phyloP scores from a whole-genome alignment of 1,140 invertebrate genomes.

The Phymorhynchus buccinoides region DNA sequence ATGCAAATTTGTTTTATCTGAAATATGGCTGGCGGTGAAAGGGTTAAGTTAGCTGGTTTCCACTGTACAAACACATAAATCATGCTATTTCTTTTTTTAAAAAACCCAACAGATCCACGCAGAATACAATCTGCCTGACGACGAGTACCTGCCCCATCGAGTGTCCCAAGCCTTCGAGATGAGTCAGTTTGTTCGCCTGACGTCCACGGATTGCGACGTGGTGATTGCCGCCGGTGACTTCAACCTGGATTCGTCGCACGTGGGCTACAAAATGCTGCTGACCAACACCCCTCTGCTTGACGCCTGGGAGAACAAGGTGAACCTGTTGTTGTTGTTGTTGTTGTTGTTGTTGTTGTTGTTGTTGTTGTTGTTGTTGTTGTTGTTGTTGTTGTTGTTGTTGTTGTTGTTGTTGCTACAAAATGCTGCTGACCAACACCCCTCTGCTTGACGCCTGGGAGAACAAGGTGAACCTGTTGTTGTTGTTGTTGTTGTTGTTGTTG shows the following conservation, averaged over 20 bases:
- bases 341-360: too few relatives aligned
- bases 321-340: too few relatives aligned
- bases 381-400: too few relatives aligned
- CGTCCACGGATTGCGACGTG: constrained; percentile 82
- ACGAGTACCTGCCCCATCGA: constrained; percentile 92
- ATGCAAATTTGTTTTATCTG: too few relatives aligned
- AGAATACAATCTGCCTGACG: constrained; percentile 87
- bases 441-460: constrained; percentile 76
- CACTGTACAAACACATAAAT: too few relatives aligned
- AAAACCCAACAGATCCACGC: constrained; percentile 89
- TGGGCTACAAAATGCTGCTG: constrained; percentile 82
- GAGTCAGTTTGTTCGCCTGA: constrained; percentile 92
- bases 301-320: constrained; percentile 72
- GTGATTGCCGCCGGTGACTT: constrained; percentile 93
- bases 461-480: constrained; percentile 60
- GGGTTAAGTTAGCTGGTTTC: too few relatives aligned
- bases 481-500: too few relatives aligned
- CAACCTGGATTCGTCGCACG: constrained; percentile 89
- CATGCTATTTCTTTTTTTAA: too few relatives aligned
- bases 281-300: constrained; percentile 76
- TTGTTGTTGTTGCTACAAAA: too few relatives aligned
- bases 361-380: too few relatives aligned
- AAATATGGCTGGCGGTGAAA: too few relatives aligned
- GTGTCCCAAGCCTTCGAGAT: constrained; percentile 94
- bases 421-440: constrained; percentile 75